Conservation (phyloP, 2,113 vertebrate genomes). For the Candoia aspera region DNA sequence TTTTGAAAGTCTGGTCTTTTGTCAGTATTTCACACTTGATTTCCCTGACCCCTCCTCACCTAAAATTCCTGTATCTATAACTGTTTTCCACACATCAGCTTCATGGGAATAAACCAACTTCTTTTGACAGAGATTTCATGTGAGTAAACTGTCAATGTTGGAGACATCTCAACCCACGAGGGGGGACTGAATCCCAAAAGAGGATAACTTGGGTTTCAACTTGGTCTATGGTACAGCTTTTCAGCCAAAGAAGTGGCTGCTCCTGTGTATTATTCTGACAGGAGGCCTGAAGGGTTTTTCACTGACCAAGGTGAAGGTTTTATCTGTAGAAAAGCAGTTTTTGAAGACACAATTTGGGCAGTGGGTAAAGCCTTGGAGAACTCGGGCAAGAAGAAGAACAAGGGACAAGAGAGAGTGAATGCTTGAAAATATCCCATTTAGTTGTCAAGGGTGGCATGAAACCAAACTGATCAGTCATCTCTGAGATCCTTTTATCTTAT, state of each 20-base stretch:
- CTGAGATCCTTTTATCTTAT: conserved; percentile 61
- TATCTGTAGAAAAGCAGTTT: conserved; percentile 47
- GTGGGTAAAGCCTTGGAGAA: conserved; percentile 25
- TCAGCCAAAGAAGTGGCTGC: conserved; percentile 48
- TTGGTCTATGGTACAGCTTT: neutral
- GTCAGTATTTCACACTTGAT: neutral
- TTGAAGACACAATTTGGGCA: conserved; percentile 51
- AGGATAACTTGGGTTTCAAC: conserved; percentile 26
- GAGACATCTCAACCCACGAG: neutral
- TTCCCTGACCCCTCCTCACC: neutral
- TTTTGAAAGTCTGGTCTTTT: neutral
- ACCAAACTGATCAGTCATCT: conserved; percentile 62
- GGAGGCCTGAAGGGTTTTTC: conserved; percentile 38
- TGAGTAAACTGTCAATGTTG: neutral
- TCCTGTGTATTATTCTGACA: conserved; percentile 59
- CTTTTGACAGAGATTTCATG: neutral
- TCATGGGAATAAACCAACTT: neutral
- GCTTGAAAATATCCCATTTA: conserved; percentile 63
- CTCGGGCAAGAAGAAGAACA: conserved; percentile 32
- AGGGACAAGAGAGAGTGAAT: neutral
- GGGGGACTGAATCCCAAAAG: neutral
- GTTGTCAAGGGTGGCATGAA: conserved; percentile 43
- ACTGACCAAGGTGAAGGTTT: conserved; percentile 52
- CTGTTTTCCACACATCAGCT: neutral
- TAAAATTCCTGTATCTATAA: neutral